Conservation (phyloP, 1,140 invertebrate species). For the Danaus plexippus region DNA sequence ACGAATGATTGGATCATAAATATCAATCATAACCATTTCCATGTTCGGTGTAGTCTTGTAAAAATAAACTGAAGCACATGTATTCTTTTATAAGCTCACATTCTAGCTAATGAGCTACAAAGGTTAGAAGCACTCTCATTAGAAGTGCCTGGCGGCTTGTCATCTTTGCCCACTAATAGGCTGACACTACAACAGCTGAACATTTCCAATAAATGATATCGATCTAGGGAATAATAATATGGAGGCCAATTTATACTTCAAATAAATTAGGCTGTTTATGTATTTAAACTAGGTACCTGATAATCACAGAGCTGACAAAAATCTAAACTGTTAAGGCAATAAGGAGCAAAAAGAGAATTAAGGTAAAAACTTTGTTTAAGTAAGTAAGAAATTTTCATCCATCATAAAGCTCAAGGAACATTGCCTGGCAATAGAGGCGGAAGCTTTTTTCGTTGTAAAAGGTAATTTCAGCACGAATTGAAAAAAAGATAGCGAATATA, state of each 20-base stretch:
- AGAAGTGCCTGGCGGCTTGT: conserved; percentile 24
- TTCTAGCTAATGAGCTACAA: conserved; percentile 31
- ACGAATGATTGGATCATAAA: too few relatives aligned
- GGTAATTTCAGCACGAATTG: conserved; percentile 34
- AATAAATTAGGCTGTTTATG: too few relatives aligned
- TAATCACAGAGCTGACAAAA: too few relatives aligned
- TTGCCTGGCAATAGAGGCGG: too few relatives aligned
- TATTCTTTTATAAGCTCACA: conserved; percentile 18
- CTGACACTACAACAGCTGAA: conserved; percentile 30
- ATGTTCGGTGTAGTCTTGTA: not conserved
- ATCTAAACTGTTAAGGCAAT: too few relatives aligned
- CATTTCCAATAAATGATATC: conserved; percentile 29
- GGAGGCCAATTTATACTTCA: too few relatives aligned
- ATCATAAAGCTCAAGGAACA: not conserved
- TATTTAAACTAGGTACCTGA: too few relatives aligned
- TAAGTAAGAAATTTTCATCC: too few relatives aligned
- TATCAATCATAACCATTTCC: not conserved
- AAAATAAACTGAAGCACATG: conserved; percentile 15
- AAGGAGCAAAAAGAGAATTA: conserved; percentile 11
- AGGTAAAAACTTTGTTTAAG: conserved; percentile 2
- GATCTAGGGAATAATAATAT: conserved; percentile 13
- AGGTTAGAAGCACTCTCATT: conserved; percentile 28
- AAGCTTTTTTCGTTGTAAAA: not conserved
- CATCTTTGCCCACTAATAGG: conserved; percentile 28
- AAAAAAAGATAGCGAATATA: conserved; percentile 28